A percentile compares a stretch with the other conserved stretches of the same genome.
Evolutionary conservation across 2,888 invertebrate genomes (phyloP).

Genomic region (Vandiemenella viatica): DNA sequence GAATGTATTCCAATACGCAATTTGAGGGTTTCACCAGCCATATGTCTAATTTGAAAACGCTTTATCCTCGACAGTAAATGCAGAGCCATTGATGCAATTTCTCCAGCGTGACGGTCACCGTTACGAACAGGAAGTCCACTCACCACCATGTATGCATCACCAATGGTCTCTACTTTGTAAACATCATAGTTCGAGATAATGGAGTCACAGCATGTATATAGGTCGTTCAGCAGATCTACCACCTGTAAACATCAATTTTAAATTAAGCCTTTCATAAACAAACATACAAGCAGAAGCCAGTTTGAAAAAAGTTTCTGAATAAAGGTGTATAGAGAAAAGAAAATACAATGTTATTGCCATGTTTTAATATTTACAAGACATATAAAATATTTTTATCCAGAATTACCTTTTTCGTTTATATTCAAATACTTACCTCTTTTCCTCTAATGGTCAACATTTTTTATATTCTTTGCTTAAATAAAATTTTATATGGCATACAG

Average conservation of each 20-base stretch:
- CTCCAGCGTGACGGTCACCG: no score
- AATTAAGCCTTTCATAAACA: neutral
- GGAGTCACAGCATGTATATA: constrained; percentile 77
- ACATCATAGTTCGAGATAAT: constrained; percentile 77
- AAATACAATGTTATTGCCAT: neutral
- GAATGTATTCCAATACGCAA: constrained; percentile 59
- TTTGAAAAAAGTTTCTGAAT: constrained; percentile 3
- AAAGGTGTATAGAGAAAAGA: neutral
- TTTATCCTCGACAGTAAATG: constrained; percentile 55
- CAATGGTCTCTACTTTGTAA: no score
- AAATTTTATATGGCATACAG: no score
- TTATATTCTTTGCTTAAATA: no score
- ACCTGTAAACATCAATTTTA: constrained; percentile 53
- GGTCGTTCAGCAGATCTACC: constrained; percentile 70
- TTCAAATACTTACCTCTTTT: no score
- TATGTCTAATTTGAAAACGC: constrained; percentile 50
- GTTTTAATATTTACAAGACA: no score
- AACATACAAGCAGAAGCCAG: neutral
- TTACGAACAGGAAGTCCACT: constrained; percentile 59
- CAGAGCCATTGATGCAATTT: constrained; percentile 62
- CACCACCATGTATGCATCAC: no score
- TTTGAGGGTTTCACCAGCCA: constrained; percentile 49
- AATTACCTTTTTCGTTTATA: no score
- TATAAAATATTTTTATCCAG: no score
- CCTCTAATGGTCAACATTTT: no score